Evolutionary conservation across 2,797 vertebrate species (phyloP).

Genomic region (Austrolebias charrua): DNA sequence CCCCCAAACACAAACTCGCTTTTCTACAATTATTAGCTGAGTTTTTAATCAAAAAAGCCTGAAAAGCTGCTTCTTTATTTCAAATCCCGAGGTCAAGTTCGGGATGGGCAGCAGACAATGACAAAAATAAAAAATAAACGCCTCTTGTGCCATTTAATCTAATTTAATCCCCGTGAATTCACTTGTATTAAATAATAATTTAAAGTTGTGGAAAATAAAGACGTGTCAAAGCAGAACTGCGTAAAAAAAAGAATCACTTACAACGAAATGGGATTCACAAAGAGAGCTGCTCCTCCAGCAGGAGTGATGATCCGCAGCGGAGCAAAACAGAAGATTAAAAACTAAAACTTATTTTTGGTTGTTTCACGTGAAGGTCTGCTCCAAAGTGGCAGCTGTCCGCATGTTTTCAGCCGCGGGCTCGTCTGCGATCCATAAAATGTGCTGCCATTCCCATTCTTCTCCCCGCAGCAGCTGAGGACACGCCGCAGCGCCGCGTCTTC

Average conservation of each 20-base stretch:
- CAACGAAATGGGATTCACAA: conserved; percentile 61
- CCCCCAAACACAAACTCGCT: background rate
- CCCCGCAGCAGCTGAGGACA: conserved; percentile 64
- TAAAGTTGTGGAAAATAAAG: background rate
- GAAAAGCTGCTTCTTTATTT: conserved; percentile 1
- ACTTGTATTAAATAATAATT: too few relatives aligned
- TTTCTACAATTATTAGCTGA: background rate
- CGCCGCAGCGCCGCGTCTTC: conserved; percentile 68
- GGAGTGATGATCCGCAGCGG: conserved; percentile 10
- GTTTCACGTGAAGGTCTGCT: background rate
- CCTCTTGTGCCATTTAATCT: background rate
- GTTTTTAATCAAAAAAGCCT: conserved; percentile 2
- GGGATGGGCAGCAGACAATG: conserved; percentile 31
- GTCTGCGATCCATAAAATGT: conserved; percentile 33
- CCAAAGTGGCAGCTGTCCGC: conserved; percentile 27
- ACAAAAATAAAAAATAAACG: background rate
- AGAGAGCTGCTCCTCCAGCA: conserved; percentile 49
- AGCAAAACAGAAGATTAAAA: too few relatives aligned
- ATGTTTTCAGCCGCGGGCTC: conserved; percentile 44
- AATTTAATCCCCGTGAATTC: too few relatives aligned
- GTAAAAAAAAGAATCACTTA: conserved; percentile 50
- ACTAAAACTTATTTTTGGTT: background rate
- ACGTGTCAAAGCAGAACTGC: background rate
- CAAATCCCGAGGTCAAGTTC: conserved; percentile 23
- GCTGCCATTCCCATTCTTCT: conserved; percentile 65